These are phyloP conservation scores for Anoplopoma fimbria DNA, from an alignment of 2,113 vertebrate genomes.

Conservation along the genomic window DNA sequence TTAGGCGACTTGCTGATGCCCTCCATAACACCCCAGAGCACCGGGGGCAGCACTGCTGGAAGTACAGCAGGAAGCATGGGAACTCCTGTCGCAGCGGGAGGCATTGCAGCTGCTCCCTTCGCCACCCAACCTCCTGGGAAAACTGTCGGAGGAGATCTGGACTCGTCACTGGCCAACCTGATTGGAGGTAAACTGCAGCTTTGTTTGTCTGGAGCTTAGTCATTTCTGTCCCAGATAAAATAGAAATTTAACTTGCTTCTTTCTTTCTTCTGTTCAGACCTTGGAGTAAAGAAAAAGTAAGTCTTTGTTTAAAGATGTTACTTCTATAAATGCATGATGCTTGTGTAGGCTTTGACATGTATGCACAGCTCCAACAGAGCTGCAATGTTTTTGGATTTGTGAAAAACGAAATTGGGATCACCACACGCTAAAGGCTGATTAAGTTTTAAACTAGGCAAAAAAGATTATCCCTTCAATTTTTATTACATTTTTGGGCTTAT, in stretches of 20 bases:
- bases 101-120: constrained; percentile 78
- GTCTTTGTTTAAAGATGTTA: constrained; percentile 63
- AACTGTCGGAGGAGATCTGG: constrained; percentile 93
- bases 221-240: background rate
- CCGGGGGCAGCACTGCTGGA: constrained; percentile 82
- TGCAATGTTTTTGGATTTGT: background rate
- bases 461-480: background rate
- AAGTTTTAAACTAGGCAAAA: background rate
- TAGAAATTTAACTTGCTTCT: constrained; percentile 26
- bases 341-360: background rate
- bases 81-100: constrained; percentile 54
- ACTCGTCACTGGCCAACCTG: constrained; percentile 95
- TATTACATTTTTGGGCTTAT: background rate
- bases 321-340: constrained; percentile 1
- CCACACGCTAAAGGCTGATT: background rate
- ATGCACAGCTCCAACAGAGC: background rate
- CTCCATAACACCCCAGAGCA: constrained; percentile 92
- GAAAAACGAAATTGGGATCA: background rate
- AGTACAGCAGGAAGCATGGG: constrained; percentile 77
- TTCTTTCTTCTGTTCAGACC: constrained; percentile 83
- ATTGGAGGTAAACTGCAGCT: constrained; percentile 90
- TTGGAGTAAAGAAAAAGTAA: constrained; percentile 98
- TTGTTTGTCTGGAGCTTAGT: background rate
- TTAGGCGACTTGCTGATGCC: constrained; percentile 98
- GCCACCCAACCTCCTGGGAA: constrained; percentile 80